These are phyloP conservation scores for Pegoplata infirma DNA, from an alignment of 2,888 invertebrate genomes.

Conservation along the genomic window DNA sequence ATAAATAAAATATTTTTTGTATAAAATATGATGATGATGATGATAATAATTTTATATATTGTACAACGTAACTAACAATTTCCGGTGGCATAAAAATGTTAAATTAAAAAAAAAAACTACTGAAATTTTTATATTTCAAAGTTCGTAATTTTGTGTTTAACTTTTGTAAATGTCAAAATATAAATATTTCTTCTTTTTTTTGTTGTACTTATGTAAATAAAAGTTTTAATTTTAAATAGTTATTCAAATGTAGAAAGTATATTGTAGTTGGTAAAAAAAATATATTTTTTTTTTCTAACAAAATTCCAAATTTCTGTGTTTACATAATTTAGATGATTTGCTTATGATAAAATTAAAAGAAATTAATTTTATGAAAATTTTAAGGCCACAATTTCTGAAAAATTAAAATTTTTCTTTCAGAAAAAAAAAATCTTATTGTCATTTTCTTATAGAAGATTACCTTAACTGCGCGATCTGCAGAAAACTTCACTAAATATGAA, in stretches of 20 bases:
- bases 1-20: not conserved
- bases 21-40: not conserved
- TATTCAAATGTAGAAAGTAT: not conserved
- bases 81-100: slow-evolving; percentile 7
- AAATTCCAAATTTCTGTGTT: slow-evolving; percentile 16
- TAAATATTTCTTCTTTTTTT: not conserved
- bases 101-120: not conserved
- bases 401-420: no score
- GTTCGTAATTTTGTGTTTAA: slow-evolving; percentile 27
- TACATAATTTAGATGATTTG: slow-evolving; percentile 32
- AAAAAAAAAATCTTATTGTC: no score
- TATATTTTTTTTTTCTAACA: not conserved
- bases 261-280: not conserved
- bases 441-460: no score
- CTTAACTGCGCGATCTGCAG: no score
- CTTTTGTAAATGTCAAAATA: slow-evolving; percentile 16
- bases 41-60: not conserved
- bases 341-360: not conserved
- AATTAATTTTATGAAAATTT: no score
- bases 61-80: slow-evolving; percentile 43
- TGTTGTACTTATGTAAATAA: slow-evolving; percentile 40
- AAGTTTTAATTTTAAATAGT: not conserved
- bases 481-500: no score
- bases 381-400: no score
- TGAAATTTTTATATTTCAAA: not conserved